These are phyloP conservation scores for Drosophila ohnishii DNA, from an alignment of 1,140 invertebrate species.

Conservation along the genomic window DNA sequence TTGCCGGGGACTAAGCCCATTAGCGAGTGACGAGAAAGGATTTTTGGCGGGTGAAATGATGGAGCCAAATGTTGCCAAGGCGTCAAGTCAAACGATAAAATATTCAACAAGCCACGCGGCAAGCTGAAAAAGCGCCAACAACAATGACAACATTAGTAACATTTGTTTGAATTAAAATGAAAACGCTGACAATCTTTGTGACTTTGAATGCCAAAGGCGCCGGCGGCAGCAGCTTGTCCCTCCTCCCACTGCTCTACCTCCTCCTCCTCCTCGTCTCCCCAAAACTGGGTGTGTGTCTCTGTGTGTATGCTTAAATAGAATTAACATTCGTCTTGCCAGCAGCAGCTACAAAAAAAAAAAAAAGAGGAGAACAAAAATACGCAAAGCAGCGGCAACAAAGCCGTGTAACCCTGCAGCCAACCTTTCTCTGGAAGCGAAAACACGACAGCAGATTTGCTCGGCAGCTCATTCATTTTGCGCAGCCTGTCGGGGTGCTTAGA, in stretches of 20 bases:
- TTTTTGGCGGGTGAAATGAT: constrained; percentile 63
- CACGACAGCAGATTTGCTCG: constrained; percentile 76
- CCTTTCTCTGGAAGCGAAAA: constrained; percentile 67
- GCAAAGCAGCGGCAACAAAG: constrained; percentile 36
- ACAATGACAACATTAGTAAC: constrained; percentile 80
- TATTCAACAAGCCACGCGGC: constrained; percentile 65
- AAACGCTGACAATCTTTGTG: constrained; percentile 79
- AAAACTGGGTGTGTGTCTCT: constrained; percentile 15
- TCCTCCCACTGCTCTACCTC: not conserved
- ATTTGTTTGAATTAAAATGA: constrained; percentile 83
- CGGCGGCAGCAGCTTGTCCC: constrained; percentile 63
- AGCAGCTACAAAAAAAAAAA: constrained; percentile 36
- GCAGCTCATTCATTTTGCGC: constrained; percentile 77
- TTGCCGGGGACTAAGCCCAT: constrained; percentile 45
- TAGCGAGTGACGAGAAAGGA: constrained; percentile 72
- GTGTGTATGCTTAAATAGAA: constrained; percentile 72
- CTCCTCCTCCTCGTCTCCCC: not conserved
- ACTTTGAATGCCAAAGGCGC: constrained; percentile 74
- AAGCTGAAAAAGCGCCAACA: constrained; percentile 46
- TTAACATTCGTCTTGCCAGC: constrained; percentile 77
- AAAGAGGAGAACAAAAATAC: constrained; percentile 13
- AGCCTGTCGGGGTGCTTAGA: constrained; percentile 63
- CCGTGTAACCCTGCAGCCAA: constrained; percentile 59
- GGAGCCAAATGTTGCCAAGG: constrained; percentile 75
- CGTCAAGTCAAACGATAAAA: constrained; percentile 80